Base-by-base conservation (phyloP, 2,888 invertebrate species). In the Dolomedes plantarius region DNA sequence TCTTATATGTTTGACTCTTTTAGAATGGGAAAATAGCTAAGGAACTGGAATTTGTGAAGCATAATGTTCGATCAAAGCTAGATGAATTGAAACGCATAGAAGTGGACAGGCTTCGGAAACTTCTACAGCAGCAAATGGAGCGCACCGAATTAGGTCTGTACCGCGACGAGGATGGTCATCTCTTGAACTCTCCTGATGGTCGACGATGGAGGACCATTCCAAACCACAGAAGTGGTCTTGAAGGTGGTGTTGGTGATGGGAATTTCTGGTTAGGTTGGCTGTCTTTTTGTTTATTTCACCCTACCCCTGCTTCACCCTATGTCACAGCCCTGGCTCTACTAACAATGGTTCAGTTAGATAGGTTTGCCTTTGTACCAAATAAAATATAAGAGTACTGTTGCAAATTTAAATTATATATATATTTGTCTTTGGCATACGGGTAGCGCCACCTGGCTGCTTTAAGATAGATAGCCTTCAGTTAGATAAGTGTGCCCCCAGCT, bases 1-100 rank as follows among this genome's bases (percentile, higher is more conserved):
- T 31, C 27, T 27, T 31, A 27, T 67, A n/a, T 31, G 29, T 69
- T 36, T 80, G 23, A 9, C 16, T 32, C n/a, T 13, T 41, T 16
- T 92, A 97, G 96, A 95, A 94, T 89, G 98, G 98, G 0, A 96
- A 96, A 91, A 97, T 98, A 89, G 97, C 98, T 0, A 94, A 95
- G 87, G 96, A 98, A 90, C 92, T 98, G 80, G 96, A 97, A 90
- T 95, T 95, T 91, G 97, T 88, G 0, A 95, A 94, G 90, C 97
- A 97, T 91, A 94, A 96, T 90, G 94, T 98, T 0, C 94, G 98
- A 89, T 94, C 95, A 0, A 95, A 95, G 90, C 92, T 98, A 87
- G 98, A 98, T 91, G 98, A 98, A 92, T 93, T 98, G 64, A 98
- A 98, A 91, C 93, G 98, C 64, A 93, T 94, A 31, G 98, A 98